Percentiles rank a stretch among this genome's conserved stretches.
Evolutionary conservation across 2,797 vertebrate genomes (phyloP).

Genomic region (Emydoidea blandingii): DNA sequence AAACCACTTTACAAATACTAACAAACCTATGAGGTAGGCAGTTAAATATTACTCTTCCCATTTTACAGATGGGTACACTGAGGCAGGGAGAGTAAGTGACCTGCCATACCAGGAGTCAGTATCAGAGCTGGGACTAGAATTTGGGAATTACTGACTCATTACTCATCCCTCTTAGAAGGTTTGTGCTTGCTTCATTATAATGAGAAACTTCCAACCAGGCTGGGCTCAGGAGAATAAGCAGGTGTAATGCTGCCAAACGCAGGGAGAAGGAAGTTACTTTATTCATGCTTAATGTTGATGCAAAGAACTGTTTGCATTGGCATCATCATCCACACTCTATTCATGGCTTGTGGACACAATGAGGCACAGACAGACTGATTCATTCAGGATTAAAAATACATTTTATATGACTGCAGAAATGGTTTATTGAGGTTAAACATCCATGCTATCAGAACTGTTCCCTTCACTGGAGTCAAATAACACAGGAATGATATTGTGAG

Average conservation of each 20-base stretch:
- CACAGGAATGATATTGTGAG: background rate
- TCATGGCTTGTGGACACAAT: background rate
- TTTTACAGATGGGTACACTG: background rate
- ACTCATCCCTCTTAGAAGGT: background rate
- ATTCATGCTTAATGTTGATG: background rate
- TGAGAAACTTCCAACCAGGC: background rate
- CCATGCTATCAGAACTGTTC: background rate
- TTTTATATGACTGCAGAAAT: fast-evolving
- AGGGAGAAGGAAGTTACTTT: background rate
- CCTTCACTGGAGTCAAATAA: background rate
- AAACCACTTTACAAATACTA: background rate
- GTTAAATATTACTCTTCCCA: background rate
- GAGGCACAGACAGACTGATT: background rate
- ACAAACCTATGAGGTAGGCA: background rate
- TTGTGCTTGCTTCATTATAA: background rate
- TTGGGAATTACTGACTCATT: background rate
- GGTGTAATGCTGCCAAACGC: background rate
- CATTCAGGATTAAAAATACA: background rate
- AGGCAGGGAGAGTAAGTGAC: background rate
- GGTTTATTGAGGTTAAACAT: background rate
- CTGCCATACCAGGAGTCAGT: too few species aligned
- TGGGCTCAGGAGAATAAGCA: background rate
- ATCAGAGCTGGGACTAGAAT: too few species aligned
- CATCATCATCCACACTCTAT: fast-evolving
- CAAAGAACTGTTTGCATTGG: background rate